Base-by-base conservation (phyloP, 2,113 vertebrate species). In the Trochalopteron elliotii region DNA sequence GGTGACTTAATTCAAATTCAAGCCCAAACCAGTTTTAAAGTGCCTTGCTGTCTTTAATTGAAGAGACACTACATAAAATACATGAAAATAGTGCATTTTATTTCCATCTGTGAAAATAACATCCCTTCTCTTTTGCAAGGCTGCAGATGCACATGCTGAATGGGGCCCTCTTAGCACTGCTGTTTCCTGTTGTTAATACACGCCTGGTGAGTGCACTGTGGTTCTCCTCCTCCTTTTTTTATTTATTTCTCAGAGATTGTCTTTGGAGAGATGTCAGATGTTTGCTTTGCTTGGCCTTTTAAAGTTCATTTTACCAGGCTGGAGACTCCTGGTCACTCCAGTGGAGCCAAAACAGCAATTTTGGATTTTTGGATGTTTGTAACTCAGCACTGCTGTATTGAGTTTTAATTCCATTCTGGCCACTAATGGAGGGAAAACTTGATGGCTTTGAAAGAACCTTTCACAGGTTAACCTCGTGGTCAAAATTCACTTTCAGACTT, bases 131-230 rank as follows among this genome's bases (percentile, higher is more conserved):
- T 63, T 39, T 76, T 78, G 39, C 35, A 86, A 99, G 99, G 98
- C 96, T 99, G 59, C 99, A 99, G 97, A 99, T 99, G 97, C 99
- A 99, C 78, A 99, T 99, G 99, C 94, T 99, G 92, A 99, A 99
- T 69, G 99, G 99, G 7, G 99, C 99, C 1, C 98, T 99, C 47
- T 89, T 99, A 95, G 99, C 99, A 24, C 87, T 99, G 91, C 98
- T 99, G 87, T 99, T 99, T 90, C 99, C 99, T 47, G 99, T 99
- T 33, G 99, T 99, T 96, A 99, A 99, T 96, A 99, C 99, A 5
- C 98, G 99, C 83, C 96, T 99, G 98, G 99, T 99, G 96, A 99
- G 99, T 98, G 87, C 47, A 14, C 8, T 55, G 19, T 50, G 45
- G 11, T 55, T 63, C 52, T 59, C 8, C 21, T 80, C 33, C 19